Percentiles rank a stretch among this genome's conserved stretches.
These are phyloP conservation scores for Amphipyra tragopoginis DNA, from an alignment of 2,888 invertebrate species.

Conservation along the genomic window DNA sequence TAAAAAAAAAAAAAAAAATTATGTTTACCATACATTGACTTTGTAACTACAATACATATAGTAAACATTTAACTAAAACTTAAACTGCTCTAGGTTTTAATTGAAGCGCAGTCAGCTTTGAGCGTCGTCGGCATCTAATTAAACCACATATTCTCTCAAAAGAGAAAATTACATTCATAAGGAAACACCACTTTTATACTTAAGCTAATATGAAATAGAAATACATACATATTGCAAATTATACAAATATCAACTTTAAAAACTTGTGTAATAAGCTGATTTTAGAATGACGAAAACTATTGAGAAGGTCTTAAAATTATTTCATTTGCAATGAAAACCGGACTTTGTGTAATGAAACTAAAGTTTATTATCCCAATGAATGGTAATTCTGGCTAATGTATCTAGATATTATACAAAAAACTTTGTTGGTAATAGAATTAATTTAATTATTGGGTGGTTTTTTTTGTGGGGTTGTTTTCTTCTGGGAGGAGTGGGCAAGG, in stretches of 20 bases:
- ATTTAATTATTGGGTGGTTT: too few species aligned
- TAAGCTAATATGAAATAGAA: constrained; percentile 30
- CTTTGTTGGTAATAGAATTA: constrained; percentile 3
- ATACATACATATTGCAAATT: neutral
- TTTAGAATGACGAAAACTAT: constrained; percentile 1
- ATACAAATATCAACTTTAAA: neutral
- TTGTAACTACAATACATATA: too few species aligned
- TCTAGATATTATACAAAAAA: neutral
- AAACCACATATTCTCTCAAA: constrained; percentile 57
- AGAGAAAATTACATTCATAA: constrained; percentile 53
- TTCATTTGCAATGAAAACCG: neutral
- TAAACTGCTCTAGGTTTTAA: constrained; percentile 1
- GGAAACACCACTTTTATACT: constrained; percentile 52
- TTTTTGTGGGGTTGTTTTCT: too few species aligned
- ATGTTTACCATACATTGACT: too few species aligned
- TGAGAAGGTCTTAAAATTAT: neutral
- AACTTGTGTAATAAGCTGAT: neutral
- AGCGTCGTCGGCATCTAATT: constrained; percentile 55
- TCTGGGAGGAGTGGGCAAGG: too few species aligned
- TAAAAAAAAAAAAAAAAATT: too few species aligned
- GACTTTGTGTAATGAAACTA: neutral
- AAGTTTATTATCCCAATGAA: too few species aligned
- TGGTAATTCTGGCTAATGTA: too few species aligned
- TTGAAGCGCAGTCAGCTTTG: constrained; percentile 45
- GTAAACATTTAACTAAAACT: neutral